Conservation (phyloP, 2,797 vertebrate species). For the Cheirogaleus major region DNA sequence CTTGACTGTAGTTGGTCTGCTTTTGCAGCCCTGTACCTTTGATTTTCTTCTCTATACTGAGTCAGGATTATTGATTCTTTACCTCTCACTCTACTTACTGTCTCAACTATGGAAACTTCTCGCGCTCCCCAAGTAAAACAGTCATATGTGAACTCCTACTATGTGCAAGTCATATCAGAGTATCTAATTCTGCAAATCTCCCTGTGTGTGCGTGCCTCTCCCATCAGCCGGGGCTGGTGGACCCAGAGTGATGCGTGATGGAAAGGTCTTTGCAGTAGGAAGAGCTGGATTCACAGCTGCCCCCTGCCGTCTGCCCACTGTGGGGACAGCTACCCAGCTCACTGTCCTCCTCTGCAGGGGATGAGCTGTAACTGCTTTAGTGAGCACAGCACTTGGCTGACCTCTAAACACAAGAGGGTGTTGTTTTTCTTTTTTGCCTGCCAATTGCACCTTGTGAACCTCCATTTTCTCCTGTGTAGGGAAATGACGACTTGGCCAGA, state of each 20-base stretch:
- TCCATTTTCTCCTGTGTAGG: too few relatives aligned
- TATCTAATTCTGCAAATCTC: not conserved
- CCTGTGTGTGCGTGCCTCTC: not conserved
- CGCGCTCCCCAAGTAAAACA: not conserved
- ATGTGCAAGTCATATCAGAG: not conserved
- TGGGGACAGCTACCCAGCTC: not conserved
- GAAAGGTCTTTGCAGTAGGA: not conserved
- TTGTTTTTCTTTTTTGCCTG: not conserved
- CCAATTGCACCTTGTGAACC: too few relatives aligned
- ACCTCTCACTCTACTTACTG: not conserved
- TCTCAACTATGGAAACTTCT: not conserved
- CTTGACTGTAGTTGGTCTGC: not conserved
- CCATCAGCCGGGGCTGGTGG: not conserved
- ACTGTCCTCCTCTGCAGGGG: not conserved
- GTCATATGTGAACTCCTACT: not conserved
- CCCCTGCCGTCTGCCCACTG: not conserved
- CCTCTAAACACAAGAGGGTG: not conserved
- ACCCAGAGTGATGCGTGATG: not conserved
- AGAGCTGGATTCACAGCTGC: not conserved
- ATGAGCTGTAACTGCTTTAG: not conserved
- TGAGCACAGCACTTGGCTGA: not conserved
- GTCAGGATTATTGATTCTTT: not conserved
- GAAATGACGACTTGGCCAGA: not conserved
- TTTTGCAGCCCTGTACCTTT: not conserved
- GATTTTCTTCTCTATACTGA: not conserved